Evolutionary conservation across 2,113 vertebrate species (phyloP), one percentile per base, ranked within the genome.

Genomic region (Oreochromis niloticus): DNA sequence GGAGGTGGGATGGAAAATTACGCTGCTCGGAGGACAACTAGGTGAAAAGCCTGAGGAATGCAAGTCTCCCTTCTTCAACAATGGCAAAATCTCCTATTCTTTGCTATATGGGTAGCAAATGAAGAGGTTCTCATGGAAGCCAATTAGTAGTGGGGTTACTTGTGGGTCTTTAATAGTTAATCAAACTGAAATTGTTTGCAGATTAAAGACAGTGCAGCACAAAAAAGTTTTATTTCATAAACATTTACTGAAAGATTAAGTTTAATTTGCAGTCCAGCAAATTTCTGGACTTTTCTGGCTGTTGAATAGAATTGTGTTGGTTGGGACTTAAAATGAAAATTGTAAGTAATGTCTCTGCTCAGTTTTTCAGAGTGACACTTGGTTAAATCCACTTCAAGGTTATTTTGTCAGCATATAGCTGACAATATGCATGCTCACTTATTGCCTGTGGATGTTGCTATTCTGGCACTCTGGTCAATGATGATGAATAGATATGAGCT

Each of bases 1-100:
- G 93, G 96, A 96, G 96, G 88, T 96, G 95, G 95, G 95, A 95
- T 94, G 81, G 84, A 93, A 93, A 94, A 93, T 68, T 80, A 61
- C 73, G 41, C 78, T 43, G 81, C 82, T 24, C 9, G 3, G 50
- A 68, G 80, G 86, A 80, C 39, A 27, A 80, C 63, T 73, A 17
- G 4, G 80, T 88, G 71, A 87, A 87, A 93, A 89, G 89, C 14
- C 86, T 9, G 80, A 91, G 82, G 82, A 89, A 91, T 89, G 87
- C 83, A 83, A 59, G 57, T 63, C 59, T 86, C 66, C 3, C 4
- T 59, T 24, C 24, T 57, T 81, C 85, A 73, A 88, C 78, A 88
- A 91, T 84, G 59, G 24, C 82, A 46, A 39, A 19, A 19, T 86
- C 34, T 86, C 59, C 34, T 10, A 27, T 81, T 32, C 17, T 86